These are phyloP conservation scores for Argopecten irradians DNA, from an alignment of 1,140 invertebrate species.

Conservation along the genomic window DNA sequence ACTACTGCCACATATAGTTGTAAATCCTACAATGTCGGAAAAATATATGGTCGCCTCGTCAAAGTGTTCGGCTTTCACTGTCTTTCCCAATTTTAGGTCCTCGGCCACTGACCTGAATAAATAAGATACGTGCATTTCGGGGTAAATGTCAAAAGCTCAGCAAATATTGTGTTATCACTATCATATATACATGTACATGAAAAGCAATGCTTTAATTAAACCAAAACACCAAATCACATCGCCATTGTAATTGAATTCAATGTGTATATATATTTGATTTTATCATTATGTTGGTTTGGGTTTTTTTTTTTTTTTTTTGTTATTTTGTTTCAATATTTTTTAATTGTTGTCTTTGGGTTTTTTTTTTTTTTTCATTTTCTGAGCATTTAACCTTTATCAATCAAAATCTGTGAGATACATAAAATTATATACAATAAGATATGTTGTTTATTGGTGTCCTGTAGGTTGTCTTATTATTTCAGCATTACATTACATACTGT, in stretches of 20 bases:
- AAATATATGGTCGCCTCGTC: slow-evolving; percentile 86
- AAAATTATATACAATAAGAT: not conserved
- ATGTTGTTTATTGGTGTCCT: no score
- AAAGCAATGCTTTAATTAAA: not conserved
- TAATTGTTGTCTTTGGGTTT: no score
- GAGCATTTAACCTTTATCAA: not conserved
- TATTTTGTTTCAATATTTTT: no score
- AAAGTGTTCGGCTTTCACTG: slow-evolving; percentile 92
- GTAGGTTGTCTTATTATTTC: no score
- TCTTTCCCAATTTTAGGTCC: slow-evolving; percentile 90
- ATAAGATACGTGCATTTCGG: no score
- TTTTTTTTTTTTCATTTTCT: no score
- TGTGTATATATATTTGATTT: no score
- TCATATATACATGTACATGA: not conserved
- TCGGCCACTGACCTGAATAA: slow-evolving; percentile 88
- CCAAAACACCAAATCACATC: no score
- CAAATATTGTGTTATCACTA: not conserved
- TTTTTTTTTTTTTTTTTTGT: no score
- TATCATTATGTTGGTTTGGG: no score
- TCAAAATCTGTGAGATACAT: not conserved
- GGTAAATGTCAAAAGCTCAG: no score
- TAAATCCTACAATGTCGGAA: slow-evolving; percentile 91
- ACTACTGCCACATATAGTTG: slow-evolving; percentile 87
- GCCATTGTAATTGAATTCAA: no score
- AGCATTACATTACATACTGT: slow-evolving; percentile 60